Evolutionary conservation across 2,888 invertebrate species (phyloP).

Genomic region (Pseudococcus longispinus): DNA sequence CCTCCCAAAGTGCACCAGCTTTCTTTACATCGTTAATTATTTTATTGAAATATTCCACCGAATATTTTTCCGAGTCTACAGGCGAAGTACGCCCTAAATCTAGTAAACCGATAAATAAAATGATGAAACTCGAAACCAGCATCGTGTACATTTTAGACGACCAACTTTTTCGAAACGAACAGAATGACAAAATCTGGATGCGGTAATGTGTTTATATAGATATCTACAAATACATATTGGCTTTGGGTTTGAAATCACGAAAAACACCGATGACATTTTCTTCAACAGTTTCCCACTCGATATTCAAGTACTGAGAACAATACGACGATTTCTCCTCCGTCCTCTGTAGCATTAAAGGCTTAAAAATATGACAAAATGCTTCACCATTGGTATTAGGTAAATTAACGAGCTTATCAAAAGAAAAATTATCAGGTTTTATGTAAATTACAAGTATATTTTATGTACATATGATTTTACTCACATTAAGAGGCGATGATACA

Average conservation of each 20-base stretch:
- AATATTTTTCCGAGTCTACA: not conserved
- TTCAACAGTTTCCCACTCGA: not conserved
- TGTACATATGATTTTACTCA: not conserved
- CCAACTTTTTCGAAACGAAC: not conserved
- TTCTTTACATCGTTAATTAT: conserved; percentile 26
- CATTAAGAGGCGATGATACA: not conserved
- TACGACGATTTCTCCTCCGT: not conserved
- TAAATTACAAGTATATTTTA: not conserved
- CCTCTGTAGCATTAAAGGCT: not conserved
- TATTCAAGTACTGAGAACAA: not conserved
- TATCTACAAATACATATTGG: not conserved
- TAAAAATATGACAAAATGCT: not conserved
- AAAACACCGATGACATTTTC: not conserved
- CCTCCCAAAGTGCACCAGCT: conserved; percentile 44
- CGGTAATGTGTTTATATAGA: not conserved
- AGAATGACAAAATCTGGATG: not conserved
- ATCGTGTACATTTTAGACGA: not conserved
- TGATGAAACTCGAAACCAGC: not conserved
- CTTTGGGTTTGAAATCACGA: not conserved
- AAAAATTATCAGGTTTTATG: not conserved
- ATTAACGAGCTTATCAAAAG: not conserved
- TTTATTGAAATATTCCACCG: conserved; percentile 7
- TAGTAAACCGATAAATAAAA: not conserved
- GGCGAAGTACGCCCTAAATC: not conserved
- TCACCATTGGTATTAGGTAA: not conserved